Conservation (phyloP, 2,888 invertebrate species). For the Cataglyphis cursor region DNA sequence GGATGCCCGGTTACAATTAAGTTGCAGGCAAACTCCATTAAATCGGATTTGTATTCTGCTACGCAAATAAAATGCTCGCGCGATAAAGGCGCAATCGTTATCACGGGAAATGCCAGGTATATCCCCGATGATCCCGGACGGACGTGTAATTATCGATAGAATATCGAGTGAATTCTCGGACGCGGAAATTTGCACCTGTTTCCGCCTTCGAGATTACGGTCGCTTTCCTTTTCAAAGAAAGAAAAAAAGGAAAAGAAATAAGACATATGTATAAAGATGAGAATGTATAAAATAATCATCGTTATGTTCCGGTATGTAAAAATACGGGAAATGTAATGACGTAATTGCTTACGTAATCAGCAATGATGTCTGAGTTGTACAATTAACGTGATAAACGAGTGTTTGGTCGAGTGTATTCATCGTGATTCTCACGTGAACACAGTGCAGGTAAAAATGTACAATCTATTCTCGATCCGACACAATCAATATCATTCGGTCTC, state of each 20-base stretch:
- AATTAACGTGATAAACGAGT: conserved; percentile 43
- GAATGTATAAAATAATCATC: background rate
- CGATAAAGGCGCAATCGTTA: conserved; percentile 14
- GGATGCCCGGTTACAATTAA: conserved; percentile 54
- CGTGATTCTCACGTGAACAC: conserved; percentile 47
- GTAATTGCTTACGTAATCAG: conserved; percentile 20
- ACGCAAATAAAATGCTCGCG: conserved; percentile 8
- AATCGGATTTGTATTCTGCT: conserved; percentile 34
- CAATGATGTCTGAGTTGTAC: background rate
- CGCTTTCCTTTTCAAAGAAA: background rate
- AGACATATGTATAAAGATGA: background rate
- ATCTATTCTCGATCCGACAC: background rate
- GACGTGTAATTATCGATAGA: conserved; percentile 13
- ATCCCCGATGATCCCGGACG: background rate
- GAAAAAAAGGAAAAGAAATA: background rate
- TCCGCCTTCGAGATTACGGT: background rate
- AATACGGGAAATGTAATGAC: conserved; percentile 11
- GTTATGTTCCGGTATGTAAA: background rate
- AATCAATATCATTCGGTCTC: background rate
- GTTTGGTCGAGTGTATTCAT: conserved; percentile 13
- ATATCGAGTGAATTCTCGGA: conserved; percentile 17
- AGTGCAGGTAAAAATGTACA: conserved; percentile 20
- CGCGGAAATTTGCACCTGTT: background rate
- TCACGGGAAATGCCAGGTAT: background rate
- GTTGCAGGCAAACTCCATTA: conserved; percentile 44